Evolutionary conservation across 2,888 invertebrate genomes (phyloP).

Genomic region (Dryadula phaetusa): DNA sequence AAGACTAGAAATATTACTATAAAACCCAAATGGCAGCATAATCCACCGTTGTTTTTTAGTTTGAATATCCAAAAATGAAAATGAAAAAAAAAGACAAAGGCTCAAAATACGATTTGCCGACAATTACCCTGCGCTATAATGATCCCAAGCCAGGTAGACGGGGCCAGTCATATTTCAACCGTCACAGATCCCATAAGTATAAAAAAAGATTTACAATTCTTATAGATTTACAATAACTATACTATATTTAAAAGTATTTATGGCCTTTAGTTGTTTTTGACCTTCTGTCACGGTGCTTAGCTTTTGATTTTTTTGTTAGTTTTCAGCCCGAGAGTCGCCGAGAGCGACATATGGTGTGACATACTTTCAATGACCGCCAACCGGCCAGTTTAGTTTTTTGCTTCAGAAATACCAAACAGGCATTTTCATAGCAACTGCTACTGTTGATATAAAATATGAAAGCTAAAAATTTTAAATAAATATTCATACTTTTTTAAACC

Average conservation of each 20-base stretch:
- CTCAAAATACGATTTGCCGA: conserved; percentile 76
- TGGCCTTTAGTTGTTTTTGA: conserved; percentile 57
- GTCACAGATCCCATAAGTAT: conserved; percentile 72
- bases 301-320: conserved; percentile 74
- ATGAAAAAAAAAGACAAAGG: conserved; percentile 63
- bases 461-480: not conserved
- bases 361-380: conserved; percentile 68
- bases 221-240: conserved; percentile 65
- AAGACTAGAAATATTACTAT: conserved; percentile 56
- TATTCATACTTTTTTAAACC: not conserved
- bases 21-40: conserved; percentile 49
- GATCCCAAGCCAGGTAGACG: conserved; percentile 81
- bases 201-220: conserved; percentile 65
- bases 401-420: conserved; percentile 43
- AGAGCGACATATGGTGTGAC: conserved; percentile 72
- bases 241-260: conserved; percentile 79
- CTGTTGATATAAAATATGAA: conserved; percentile 49
- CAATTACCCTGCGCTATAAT: conserved; percentile 77
- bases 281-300: conserved; percentile 74
- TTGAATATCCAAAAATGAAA: conserved; percentile 64
- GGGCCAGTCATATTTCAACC: conserved; percentile 80
- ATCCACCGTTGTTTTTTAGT: conserved; percentile 63
- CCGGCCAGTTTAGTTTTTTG: conserved; percentile 64
- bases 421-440: conserved; percentile 57
- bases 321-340: conserved; percentile 61